Conservation (phyloP, 2,888 invertebrate species). For the Tineola bisselliella region DNA sequence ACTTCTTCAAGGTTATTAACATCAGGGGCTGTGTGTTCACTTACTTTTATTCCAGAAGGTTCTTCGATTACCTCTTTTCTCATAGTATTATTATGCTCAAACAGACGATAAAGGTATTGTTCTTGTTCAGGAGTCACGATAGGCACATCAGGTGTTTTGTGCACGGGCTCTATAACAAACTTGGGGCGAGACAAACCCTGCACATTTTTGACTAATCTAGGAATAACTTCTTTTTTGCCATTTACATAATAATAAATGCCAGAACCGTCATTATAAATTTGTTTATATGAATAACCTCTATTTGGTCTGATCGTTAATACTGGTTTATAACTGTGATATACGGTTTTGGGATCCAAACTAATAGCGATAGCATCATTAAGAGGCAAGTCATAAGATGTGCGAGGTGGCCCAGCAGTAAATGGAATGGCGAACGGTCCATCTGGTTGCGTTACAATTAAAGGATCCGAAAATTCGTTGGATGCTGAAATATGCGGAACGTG, state of each 20-base stretch:
- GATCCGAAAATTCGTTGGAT: background rate
- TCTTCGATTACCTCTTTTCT: background rate
- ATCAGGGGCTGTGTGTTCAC: background rate
- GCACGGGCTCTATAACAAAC: background rate
- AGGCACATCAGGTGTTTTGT: background rate
- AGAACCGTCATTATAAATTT: conserved; percentile 17
- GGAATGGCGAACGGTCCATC: background rate
- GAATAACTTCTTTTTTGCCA: conserved; percentile 13
- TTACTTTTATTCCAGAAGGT: background rate
- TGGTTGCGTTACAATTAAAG: background rate
- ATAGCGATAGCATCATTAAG: background rate
- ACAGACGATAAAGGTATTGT: background rate
- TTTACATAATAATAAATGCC: conserved; percentile 15
- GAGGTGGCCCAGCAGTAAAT: background rate
- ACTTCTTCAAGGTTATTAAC: background rate
- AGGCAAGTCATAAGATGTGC: background rate
- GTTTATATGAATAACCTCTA: conserved; percentile 16
- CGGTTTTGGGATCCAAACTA: background rate
- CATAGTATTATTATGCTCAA: background rate
- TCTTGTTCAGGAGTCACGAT: background rate
- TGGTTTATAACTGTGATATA: background rate
- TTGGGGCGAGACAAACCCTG: background rate
- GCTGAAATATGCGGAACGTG: background rate
- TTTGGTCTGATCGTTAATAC: background rate
- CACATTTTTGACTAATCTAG: conserved; percentile 3